Evolutionary conservation across 2,113 vertebrate genomes (phyloP).

Genomic region (Actinemys pallida): DNA sequence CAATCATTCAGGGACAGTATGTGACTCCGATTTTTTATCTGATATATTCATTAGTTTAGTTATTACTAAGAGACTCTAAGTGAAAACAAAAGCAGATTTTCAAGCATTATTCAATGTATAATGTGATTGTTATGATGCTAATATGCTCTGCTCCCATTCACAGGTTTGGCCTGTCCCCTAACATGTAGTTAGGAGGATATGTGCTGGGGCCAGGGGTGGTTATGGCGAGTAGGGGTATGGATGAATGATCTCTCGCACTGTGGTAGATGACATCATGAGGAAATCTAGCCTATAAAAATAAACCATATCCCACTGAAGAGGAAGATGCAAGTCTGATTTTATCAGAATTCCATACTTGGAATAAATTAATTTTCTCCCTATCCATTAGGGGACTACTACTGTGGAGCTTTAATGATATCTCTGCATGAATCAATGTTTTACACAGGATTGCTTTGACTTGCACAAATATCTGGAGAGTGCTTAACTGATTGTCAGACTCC

Average conservation of each 20-base stretch:
- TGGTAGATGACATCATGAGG: neutral
- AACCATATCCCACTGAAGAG: constrained; percentile 17
- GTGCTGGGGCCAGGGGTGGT: neutral
- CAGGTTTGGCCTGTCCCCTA: neutral
- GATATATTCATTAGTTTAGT: neutral
- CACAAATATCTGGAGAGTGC: constrained; percentile 66
- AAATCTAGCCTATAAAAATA: constrained; percentile 24
- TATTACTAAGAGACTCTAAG: neutral
- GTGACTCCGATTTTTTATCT: neutral
- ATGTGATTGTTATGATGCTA: neutral
- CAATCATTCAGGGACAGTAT: neutral
- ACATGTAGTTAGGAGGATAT: neutral
- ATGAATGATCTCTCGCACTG: neutral
- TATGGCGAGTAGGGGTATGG: constrained; percentile 4
- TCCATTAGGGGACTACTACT: constrained; percentile 47
- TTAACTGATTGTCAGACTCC: constrained; percentile 77
- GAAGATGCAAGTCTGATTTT: constrained; percentile 57
- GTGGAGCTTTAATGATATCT: constrained; percentile 70
- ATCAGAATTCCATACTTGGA: constrained; percentile 41
- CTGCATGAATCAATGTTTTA: constrained; percentile 65
- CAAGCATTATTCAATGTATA: neutral
- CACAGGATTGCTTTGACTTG: constrained; percentile 70
- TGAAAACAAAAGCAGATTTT: neutral
- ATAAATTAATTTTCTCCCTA: constrained; percentile 49
- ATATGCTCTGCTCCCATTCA: neutral